phyloP scores from a whole-genome alignment of 2,888 invertebrate species.

The Drosophila paranaensis region DNA sequence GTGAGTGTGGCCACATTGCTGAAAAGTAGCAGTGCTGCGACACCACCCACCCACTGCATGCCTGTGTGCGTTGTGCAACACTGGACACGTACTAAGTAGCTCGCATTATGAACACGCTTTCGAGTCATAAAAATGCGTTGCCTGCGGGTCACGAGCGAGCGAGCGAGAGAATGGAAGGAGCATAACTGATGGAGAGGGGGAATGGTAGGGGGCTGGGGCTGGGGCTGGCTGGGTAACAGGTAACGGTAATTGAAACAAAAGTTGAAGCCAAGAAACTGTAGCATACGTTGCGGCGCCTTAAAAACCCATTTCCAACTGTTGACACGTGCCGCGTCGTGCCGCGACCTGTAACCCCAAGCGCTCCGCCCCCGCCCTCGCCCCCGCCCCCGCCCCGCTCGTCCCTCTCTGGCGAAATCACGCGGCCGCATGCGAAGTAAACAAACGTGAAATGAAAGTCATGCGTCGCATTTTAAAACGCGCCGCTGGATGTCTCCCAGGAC shows the following conservation, averaged over 20 bases:
- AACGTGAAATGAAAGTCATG: conserved; percentile 79
- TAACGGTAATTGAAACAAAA: conserved; percentile 77
- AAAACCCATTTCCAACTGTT: conserved; percentile 79
- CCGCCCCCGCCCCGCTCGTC: background rate
- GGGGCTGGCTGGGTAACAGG: conserved; percentile 56
- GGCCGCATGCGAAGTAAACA: conserved; percentile 77
- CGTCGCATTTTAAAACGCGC: conserved; percentile 73
- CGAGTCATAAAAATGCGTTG: conserved; percentile 62
- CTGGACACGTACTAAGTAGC: conserved; percentile 51
- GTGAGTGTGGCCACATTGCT: conserved; percentile 2
- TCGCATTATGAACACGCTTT: conserved; percentile 61
- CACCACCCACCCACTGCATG: background rate
- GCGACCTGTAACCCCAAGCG: conserved; percentile 45
- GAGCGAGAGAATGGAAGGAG: background rate
- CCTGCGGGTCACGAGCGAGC: conserved; percentile 36
- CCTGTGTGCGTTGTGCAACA: conserved; percentile 36
- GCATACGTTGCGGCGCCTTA: conserved; percentile 78
- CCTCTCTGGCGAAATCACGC: conserved; percentile 63
- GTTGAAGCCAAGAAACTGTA: conserved; percentile 71
- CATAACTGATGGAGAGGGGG: background rate
- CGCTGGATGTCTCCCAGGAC: conserved; percentile 52
- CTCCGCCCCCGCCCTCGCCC: background rate
- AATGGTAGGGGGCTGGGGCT: no score
- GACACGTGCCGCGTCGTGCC: conserved; percentile 73
- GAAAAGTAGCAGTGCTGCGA: conserved; percentile 11